A percentile compares a stretch with the other conserved stretches of the same genome.
Conservation (phyloP, 2,113 vertebrate species). For the Gymnogyps californianus region DNA sequence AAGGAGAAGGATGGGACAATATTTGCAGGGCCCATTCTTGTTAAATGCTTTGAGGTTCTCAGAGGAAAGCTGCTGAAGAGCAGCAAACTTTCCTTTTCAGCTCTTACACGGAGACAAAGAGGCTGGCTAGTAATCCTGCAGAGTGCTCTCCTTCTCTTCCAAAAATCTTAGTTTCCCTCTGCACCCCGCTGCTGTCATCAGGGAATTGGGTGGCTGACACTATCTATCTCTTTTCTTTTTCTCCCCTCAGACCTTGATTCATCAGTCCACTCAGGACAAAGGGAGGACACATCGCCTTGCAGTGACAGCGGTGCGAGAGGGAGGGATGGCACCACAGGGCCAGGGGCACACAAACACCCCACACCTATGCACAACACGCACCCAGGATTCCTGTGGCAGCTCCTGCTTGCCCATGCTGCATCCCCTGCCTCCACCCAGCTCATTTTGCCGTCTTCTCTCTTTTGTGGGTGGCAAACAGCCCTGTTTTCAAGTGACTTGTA, state of each 20-base stretch:
- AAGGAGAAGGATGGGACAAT: not conserved
- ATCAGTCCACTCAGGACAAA: not conserved
- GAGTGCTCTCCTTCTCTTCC: not conserved
- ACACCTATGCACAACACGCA: accelerated
- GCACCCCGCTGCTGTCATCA: not conserved
- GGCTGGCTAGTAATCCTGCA: not conserved
- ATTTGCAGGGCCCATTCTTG: not conserved
- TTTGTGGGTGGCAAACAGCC: not conserved
- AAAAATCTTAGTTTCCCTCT: not conserved
- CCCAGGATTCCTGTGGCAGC: not conserved
- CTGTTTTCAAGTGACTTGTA: not conserved
- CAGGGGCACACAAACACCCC: not conserved
- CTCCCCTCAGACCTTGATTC: not conserved
- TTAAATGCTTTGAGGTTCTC: not conserved
- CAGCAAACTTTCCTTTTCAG: not conserved
- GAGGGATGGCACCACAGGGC: not conserved
- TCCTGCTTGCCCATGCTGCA: not conserved
- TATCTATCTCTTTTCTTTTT: not conserved
- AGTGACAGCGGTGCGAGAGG: not conserved
- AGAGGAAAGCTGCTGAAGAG: not conserved
- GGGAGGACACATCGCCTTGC: not conserved
- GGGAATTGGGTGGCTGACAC: not conserved
- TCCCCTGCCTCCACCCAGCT: too few species aligned
- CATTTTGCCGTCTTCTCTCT: not conserved
- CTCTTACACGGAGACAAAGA: accelerated